Percentiles rank a stretch among this genome's conserved stretches.
These are phyloP conservation scores for Eupithecia centaureata DNA, from an alignment of 2,888 invertebrate species.

Conservation along the genomic window DNA sequence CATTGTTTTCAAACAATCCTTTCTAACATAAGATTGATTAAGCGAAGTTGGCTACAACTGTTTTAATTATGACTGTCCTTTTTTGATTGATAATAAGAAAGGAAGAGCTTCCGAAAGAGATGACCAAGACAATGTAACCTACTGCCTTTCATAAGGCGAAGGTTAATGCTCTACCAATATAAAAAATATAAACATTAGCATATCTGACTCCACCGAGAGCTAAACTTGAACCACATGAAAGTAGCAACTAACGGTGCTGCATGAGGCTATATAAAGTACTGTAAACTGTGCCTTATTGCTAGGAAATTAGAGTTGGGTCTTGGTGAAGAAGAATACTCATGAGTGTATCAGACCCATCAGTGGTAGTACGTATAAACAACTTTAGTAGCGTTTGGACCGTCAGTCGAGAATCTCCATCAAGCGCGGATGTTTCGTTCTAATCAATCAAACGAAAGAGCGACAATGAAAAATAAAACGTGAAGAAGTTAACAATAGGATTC, in stretches of 20 bases:
- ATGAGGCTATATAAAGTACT: not conserved
- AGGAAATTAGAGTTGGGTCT: conserved; percentile 22
- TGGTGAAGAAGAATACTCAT: conserved; percentile 19
- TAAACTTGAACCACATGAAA: conserved; percentile 41
- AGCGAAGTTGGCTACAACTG: not conserved
- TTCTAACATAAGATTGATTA: not conserved
- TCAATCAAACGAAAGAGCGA: conserved; percentile 17
- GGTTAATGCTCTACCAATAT: conserved; percentile 39
- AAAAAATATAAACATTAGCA: conserved; percentile 40
- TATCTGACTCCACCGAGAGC: conserved; percentile 29
- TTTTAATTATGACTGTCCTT: not conserved
- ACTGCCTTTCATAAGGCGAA: conserved; percentile 30
- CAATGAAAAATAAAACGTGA: conserved; percentile 46
- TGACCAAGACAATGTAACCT: conserved; percentile 20
- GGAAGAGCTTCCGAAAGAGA: not conserved
- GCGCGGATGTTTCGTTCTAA: conserved; percentile 36
- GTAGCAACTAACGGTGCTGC: conserved; percentile 41
- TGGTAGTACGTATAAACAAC: conserved; percentile 44
- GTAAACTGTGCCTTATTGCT: conserved; percentile 30
- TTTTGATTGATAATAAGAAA: not conserved
- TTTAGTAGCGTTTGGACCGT: conserved; percentile 38
- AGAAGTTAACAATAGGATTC: conserved; percentile 20
- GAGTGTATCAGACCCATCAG: conserved; percentile 37
- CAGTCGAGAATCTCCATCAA: conserved; percentile 44
- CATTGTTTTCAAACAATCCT: not conserved